Evolutionary conservation across 2,113 vertebrate genomes (phyloP), one percentile per base, ranked within the genome.

Genomic region (Barnardius zonarius): DNA sequence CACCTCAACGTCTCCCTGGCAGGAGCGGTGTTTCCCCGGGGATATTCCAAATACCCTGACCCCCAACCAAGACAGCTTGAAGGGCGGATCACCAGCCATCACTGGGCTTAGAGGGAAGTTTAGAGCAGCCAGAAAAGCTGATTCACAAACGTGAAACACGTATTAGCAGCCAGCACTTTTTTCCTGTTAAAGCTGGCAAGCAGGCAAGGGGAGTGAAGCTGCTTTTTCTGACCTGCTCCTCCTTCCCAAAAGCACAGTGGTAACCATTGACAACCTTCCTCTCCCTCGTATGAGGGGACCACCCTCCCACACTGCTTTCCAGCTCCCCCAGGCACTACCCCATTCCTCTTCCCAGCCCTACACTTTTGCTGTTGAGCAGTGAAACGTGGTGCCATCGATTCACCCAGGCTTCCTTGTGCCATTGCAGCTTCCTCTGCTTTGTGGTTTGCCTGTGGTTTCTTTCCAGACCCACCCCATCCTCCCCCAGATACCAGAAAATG

Each of bases 401-500:
- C 57, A 49, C 3, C 5, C 52, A 51, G 39, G 10, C 20, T 81
- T 43, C 37, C 27, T 74, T 0, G 0, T 46, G 63, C 59, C 31
- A 1, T 41, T 52, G 61, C 24, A 67, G 2, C 39, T 66, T 78
- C 33, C 24, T 51, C 61, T 5, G 2, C 27, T 62, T 69, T 11
- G 23, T 17, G 35, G 7, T 9, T 31, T n/a, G 15, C 30, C 44
- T 70, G 44, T 3, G 1, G 6, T 69, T 69, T 74, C 61, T 51
- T 64, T 46, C 54, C 43, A 69, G 84, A 44, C 70, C 30, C 27
- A 57, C 3, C 3, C 18, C 5, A 12, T 13, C 3, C 13, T 4
- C 0, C 0, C 4, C 11, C 19, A 16, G 12, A 10, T 12, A 19
- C 0, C 1, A 61, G 35, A 83, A 72, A 89, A 67, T 0, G 0